Conservation (phyloP, 1,140 invertebrate species). For the Apocrypta bakeri region DNA sequence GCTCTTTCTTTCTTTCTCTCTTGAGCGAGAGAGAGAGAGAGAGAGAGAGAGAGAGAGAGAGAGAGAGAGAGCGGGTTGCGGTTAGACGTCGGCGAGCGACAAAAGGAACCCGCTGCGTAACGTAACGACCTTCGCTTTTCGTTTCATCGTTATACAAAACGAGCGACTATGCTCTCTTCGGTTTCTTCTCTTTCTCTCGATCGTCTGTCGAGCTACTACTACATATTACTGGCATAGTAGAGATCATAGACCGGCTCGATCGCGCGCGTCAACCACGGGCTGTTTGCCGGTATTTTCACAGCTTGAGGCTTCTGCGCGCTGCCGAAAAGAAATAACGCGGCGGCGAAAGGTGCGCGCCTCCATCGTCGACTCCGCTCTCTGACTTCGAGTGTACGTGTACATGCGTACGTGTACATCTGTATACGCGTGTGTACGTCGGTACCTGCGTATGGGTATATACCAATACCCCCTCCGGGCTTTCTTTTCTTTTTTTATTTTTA, state of each 20-base stretch:
- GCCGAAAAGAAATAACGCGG: background rate
- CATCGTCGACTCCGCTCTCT: background rate
- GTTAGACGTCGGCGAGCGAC: slow-evolving; percentile 72
- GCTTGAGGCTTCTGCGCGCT: slow-evolving; percentile 60
- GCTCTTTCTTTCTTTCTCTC: slow-evolving; percentile 9
- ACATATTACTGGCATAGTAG: slow-evolving; percentile 37
- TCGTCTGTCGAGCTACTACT: background rate
- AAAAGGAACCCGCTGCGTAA: slow-evolving; percentile 73
- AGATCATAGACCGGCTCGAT: slow-evolving; percentile 53
- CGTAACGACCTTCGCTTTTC: slow-evolving; percentile 72
- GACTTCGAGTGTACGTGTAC: background rate
- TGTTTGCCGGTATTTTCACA: slow-evolving; percentile 67
- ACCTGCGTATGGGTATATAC: too few relatives aligned
- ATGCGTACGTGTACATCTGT: background rate
- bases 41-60: slow-evolving; percentile 21
- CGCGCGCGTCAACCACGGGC: slow-evolving; percentile 47
- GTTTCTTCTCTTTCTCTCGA: background rate
- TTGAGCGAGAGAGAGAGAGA: background rate
- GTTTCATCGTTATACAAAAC: slow-evolving; percentile 71
- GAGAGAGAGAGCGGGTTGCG: slow-evolving; percentile 59
- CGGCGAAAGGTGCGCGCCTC: background rate
- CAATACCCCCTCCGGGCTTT: background rate
- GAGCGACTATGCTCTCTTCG: slow-evolving; percentile 53
- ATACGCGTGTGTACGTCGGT: background rate
- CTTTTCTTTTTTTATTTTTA: background rate